Base-by-base conservation (phyloP, 2,113 vertebrate genomes). In the Cervus canadensis region DNA sequence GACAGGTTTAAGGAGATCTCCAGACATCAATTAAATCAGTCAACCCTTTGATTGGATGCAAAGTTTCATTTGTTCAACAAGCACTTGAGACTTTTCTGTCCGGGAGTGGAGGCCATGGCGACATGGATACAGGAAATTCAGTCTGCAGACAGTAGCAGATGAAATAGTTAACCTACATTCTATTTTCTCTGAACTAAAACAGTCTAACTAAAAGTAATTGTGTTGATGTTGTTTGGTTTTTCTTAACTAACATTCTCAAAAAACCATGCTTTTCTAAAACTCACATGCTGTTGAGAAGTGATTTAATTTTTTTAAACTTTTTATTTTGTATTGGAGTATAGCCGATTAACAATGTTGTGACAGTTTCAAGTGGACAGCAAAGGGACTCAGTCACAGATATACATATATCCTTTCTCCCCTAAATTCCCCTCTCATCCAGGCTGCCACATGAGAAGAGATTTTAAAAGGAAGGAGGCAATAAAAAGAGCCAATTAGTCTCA, bases 21-120 rank as follows among this genome's bases (percentile, higher is more conserved):
- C 48, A 92, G 71, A 85, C 71, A 95, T 88, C 94, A 86, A 88
- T 89, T 98, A 96, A 82, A 95, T 13, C 89, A 89, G 83, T 79
- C 94, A 84, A 40, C 26, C 76, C 82, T 87, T 57, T 81, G 62
- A 93, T 3, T 26, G 82, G 74, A 91, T 45, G 64, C 78, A 89
- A 87, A 97, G 87, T 45, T 21, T 21, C 40, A 50, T 85, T 91
- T 92, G 76, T 87, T 87, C 87, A 93, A 84, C 30, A 95, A 93
- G 62, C 52, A 59, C 30, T n/a, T 92, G 71, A 74, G 33, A 88
- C 67, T 48, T 12, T 45, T 88, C 62, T 74, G 23, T 74, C 57
- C 9, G 43, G 64, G 74, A 67, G 40, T 3, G 6, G 0, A 64
- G 50, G 45, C 6, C 8, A 71, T 15, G n/a, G 9, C 40, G 28